These are phyloP conservation scores for Ornithoptera alexandrae DNA, from an alignment of 2,888 invertebrate species.

Conservation along the genomic window DNA sequence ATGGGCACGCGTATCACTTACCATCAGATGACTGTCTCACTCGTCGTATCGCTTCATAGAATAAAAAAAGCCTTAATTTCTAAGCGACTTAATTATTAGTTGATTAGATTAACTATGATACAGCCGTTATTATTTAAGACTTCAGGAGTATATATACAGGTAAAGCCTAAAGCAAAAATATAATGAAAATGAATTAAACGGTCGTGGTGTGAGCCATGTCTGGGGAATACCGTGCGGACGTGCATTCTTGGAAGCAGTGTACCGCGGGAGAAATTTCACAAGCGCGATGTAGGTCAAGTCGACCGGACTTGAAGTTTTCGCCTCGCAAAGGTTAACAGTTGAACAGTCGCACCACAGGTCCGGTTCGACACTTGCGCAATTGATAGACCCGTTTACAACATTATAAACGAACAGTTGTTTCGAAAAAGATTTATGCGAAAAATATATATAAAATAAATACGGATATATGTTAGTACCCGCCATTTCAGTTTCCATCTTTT, in stretches of 20 bases:
- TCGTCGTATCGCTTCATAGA: no score
- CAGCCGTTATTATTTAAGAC: no score
- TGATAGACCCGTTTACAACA: slow-evolving; percentile 69
- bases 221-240: slow-evolving; percentile 65
- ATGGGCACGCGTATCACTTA: no score
- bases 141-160: no score
- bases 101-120: no score
- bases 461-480: no score
- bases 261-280: slow-evolving; percentile 76
- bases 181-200: slow-evolving; percentile 18
- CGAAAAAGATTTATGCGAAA: slow-evolving; percentile 45
- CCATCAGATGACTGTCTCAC: no score
- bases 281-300: slow-evolving; percentile 75
- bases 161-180: slow-evolving; percentile 38
- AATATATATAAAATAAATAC: not conserved
- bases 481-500: no score
- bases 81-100: no score
- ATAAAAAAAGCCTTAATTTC: no score
- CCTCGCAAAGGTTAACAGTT: slow-evolving; percentile 72
- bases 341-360: slow-evolving; percentile 57
- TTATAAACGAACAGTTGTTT: slow-evolving; percentile 67
- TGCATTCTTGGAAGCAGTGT: slow-evolving; percentile 66
- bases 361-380: slow-evolving; percentile 72
- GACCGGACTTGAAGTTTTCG: slow-evolving; percentile 76
- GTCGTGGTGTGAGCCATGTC: slow-evolving; percentile 24